These are phyloP conservation scores for Drosophila arizonae DNA, from an alignment of 1,140 invertebrate species.

Conservation along the genomic window DNA sequence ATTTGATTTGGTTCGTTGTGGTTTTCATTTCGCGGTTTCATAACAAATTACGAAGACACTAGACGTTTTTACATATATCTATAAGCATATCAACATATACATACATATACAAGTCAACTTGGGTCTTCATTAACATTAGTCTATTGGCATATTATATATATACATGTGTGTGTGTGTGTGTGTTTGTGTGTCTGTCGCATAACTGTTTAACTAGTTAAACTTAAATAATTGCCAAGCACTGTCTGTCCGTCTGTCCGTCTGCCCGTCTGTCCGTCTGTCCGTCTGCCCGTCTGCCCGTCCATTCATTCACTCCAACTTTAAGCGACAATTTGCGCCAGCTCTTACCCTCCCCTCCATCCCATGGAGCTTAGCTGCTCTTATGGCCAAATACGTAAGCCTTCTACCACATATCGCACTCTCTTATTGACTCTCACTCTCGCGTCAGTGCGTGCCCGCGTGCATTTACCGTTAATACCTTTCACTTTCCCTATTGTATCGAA, in stretches of 20 bases:
- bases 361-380: no score
- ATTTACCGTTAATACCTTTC: slow-evolving; percentile 55
- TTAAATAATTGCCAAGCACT: slow-evolving; percentile 12
- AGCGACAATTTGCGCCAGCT: not conserved
- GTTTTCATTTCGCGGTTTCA: slow-evolving; percentile 44
- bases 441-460: not conserved
- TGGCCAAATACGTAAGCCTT: not conserved
- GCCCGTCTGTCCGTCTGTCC: not conserved
- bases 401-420: not conserved
- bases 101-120: slow-evolving; percentile 2
- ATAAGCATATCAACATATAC: slow-evolving; percentile 1
- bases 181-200: not conserved
- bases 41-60: slow-evolving; percentile 47
- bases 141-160: slow-evolving; percentile 11
- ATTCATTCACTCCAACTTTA: not conserved
- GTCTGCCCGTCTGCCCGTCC: not conserved
- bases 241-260: not conserved
- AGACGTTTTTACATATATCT: slow-evolving; percentile 19
- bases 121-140: slow-evolving; percentile 38
- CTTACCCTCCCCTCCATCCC: not conserved
- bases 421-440: slow-evolving; percentile 5
- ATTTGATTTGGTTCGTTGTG: slow-evolving; percentile 39
- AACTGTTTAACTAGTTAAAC: slow-evolving; percentile 13
- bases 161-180: slow-evolving; percentile 1
- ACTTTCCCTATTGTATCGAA: slow-evolving; percentile 49